A percentile compares a stretch with the other conserved stretches of the same genome.
Evolutionary conservation across 2,113 vertebrate genomes (phyloP).

Genomic region (Delphinapterus leucas): DNA sequence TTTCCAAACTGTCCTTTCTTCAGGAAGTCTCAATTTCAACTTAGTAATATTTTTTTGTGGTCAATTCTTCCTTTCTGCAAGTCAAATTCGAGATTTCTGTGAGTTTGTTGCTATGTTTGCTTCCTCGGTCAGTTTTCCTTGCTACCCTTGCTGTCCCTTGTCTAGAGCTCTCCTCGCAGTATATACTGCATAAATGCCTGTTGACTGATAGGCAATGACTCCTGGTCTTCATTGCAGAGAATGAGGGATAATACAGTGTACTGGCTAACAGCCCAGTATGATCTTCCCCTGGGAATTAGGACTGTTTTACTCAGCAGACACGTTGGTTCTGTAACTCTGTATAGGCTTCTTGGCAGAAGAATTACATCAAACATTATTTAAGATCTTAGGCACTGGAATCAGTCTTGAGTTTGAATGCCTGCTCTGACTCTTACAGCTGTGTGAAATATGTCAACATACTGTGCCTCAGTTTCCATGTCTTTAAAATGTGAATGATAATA

Average conservation of each 20-base stretch:
- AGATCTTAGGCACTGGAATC: not conserved
- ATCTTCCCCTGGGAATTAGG: constrained; percentile 15
- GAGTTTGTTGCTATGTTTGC: not conserved
- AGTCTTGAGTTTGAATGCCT: constrained; percentile 6
- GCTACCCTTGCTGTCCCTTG: not conserved
- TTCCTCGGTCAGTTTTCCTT: not conserved
- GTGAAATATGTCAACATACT: not conserved
- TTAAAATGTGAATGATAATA: not conserved
- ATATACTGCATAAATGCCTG: not conserved
- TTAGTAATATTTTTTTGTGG: not conserved
- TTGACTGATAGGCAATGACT: not conserved
- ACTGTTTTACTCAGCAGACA: constrained; percentile 10
- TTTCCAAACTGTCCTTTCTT: not conserved
- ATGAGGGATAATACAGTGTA: constrained; percentile 15
- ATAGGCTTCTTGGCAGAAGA: constrained; percentile 9
- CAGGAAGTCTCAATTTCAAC: not conserved
- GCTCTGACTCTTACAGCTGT: not conserved
- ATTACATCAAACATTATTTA: not conserved
- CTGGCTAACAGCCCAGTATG: constrained; percentile 22
- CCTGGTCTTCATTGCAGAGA: constrained; percentile 26
- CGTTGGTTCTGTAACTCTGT: not conserved
- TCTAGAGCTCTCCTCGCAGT: not conserved
- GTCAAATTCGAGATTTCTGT: not conserved
- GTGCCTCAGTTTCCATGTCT: not conserved
- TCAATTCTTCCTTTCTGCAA: not conserved